Base-by-base conservation (phyloP, 2,888 invertebrate genomes). In the Tubiluchus corallicola region DNA sequence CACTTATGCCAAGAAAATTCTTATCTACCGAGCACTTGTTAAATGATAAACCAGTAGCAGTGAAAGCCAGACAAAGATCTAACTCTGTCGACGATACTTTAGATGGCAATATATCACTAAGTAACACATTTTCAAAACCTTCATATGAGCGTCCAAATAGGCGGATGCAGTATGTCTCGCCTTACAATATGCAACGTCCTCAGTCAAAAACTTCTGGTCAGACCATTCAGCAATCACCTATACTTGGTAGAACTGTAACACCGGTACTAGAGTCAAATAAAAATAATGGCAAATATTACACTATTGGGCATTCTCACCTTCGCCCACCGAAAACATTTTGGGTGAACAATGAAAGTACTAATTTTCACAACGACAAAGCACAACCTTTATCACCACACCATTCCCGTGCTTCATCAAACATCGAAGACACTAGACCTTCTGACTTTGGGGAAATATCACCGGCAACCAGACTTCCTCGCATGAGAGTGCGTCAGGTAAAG, bases 281-380 rank as follows among this genome's bases (percentile, higher is more conserved):
- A 9, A 29, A n/a, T n/a, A n/a, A n/a, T n/a, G 29, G 29, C 29
- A 29, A 29, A n/a, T 29, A 29, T n/a, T 29, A 29, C 29, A 29
- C 29, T 9, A n/a, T 29, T n/a, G n/a, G 29, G 9, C 29, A 29
- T n/a, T 9, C 29, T 9, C 29, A n/a, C 29, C n/a, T 9, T n/a
- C 9, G 29, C 9, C 29, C n/a, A n/a, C 29, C 29, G 29, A n/a
- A n/a, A n/a, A n/a, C n/a, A n/a, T n/a, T n/a, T n/a, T n/a, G n/a
- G n/a, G n/a, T n/a, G n/a, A n/a, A n/a, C n/a, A n/a, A n/a, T n/a
- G n/a, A n/a, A n/a, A n/a, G n/a, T n/a, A n/a, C n/a, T n/a, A n/a
- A n/a, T n/a, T n/a, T n/a, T n/a, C n/a, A n/a, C n/a, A n/a, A n/a
- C n/a, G n/a, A n/a, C n/a, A n/a, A n/a, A n/a, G n/a, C n/a, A n/a